phyloP scores from a whole-genome alignment of 2,888 invertebrate genomes.

The Cremastobaeus sp. region DNA sequence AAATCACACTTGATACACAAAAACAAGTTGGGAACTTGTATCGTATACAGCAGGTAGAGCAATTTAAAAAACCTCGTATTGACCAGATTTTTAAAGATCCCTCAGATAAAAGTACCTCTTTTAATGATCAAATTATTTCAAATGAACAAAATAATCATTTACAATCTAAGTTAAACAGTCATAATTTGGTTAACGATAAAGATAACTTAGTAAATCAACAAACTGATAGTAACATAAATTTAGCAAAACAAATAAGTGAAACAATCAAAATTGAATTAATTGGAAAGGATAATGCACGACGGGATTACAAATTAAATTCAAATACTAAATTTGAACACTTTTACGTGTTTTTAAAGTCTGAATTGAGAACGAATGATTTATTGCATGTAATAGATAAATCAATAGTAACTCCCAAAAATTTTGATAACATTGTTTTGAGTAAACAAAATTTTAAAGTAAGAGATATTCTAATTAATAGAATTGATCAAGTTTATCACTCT shows the following conservation, averaged over 20 bases:
- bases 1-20: too few relatives aligned
- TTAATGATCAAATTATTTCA: too few relatives aligned
- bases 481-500: constrained; percentile 26
- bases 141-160: too few relatives aligned
- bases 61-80: too few relatives aligned
- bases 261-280: constrained; percentile 17
- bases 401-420: not conserved
- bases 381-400: constrained; percentile 16
- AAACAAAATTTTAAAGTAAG: constrained; percentile 16
- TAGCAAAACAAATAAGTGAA: constrained; percentile 18
- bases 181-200: too few relatives aligned
- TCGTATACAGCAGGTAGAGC: too few relatives aligned
- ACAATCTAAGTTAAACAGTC: too few relatives aligned
- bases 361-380: constrained; percentile 15
- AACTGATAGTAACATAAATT: too few relatives aligned
- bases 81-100: too few relatives aligned
- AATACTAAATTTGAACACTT: constrained; percentile 24
- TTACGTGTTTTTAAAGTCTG: constrained; percentile 21
- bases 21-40: too few relatives aligned
- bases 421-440: constrained; percentile 1
- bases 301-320: constrained; percentile 13
- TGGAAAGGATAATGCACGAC: constrained; percentile 9
- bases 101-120: too few relatives aligned
- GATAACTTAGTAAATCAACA: too few relatives aligned
- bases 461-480: constrained; percentile 27